Evolutionary conservation across 1,140 invertebrate species (phyloP).

Genomic region (Euura lappo): DNA sequence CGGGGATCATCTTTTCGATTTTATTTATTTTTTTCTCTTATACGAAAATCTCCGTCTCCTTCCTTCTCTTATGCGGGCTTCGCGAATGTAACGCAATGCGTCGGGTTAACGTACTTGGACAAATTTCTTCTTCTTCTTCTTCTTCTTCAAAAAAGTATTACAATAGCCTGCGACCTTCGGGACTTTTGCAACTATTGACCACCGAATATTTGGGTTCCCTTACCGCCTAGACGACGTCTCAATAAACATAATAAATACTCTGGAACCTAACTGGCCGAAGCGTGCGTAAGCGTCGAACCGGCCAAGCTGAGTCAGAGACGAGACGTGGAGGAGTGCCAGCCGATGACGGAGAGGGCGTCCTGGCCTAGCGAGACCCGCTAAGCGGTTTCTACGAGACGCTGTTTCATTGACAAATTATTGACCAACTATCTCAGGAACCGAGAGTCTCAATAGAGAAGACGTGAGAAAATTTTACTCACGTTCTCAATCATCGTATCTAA

Average conservation of each 20-base stretch:
- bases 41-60: too few relatives aligned
- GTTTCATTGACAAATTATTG: slow-evolving; percentile 6
- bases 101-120: not conserved
- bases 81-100: not conserved
- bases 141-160: too few relatives aligned
- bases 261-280: not conserved
- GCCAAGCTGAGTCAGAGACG: not conserved
- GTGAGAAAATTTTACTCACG: too few relatives aligned
- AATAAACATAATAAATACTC: slow-evolving; percentile 6
- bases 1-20: not conserved
- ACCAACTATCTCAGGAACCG: not conserved
- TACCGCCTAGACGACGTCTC: not conserved
- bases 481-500: too few relatives aligned
- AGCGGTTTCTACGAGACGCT: not conserved
- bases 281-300: not conserved
- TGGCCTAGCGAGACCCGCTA: not conserved
- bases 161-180: too few relatives aligned
- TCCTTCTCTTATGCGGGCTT: not conserved
- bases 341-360: slow-evolving; percentile 6
- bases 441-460: not conserved
- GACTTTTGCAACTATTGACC: too few relatives aligned
- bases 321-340: slow-evolving; percentile 6
- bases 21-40: not conserved
- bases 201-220: too few relatives aligned
- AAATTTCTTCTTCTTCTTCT: not conserved